Conservation (phyloP, 2,797 vertebrate genomes). For the Geotrypetes seraphini region DNA sequence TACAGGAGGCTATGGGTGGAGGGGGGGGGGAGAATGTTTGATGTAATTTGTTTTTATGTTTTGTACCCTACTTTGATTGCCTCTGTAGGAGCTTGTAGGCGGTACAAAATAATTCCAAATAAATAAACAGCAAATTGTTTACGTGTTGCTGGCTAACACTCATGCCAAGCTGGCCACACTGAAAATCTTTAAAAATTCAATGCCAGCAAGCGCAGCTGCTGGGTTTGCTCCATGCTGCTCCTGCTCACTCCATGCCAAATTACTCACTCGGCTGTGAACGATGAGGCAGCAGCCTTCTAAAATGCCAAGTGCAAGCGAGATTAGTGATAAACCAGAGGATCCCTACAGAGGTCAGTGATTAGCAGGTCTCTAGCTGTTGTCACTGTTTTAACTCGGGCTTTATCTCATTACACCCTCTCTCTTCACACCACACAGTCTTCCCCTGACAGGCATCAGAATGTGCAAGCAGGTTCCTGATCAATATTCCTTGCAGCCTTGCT, state of each 20-base stretch:
- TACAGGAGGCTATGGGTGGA: no score
- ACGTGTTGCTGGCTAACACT: conserved; percentile 44
- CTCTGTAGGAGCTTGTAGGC: no score
- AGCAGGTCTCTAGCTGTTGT: conserved; percentile 42
- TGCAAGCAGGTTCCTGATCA: conserved; percentile 30
- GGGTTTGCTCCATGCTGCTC: conserved; percentile 44
- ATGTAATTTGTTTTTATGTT: no score
- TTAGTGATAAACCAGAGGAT: conserved; percentile 54
- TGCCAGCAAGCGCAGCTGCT: conserved; percentile 68
- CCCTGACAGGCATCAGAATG: conserved; percentile 13
- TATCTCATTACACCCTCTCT: conserved; percentile 38
- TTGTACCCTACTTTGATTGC: no score
- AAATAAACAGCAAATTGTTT: conserved; percentile 55
- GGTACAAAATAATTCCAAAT: no score
- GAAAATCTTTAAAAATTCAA: conserved; percentile 44
- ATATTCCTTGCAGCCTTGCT: conserved; percentile 21
- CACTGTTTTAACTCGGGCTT: conserved; percentile 34
- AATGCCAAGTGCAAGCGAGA: conserved; percentile 47
- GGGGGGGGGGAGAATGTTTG: no score
- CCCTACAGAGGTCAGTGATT: conserved; percentile 55
- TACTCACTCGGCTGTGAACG: conserved; percentile 44
- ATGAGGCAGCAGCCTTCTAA: conserved; percentile 38
- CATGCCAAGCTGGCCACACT: conserved; percentile 52
- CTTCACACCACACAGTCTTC: conserved; percentile 23
- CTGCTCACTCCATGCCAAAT: conserved; percentile 48